These are phyloP conservation scores for Bryconaethiops microstoma DNA, from an alignment of 2,797 vertebrate species.

Conservation along the genomic window DNA sequence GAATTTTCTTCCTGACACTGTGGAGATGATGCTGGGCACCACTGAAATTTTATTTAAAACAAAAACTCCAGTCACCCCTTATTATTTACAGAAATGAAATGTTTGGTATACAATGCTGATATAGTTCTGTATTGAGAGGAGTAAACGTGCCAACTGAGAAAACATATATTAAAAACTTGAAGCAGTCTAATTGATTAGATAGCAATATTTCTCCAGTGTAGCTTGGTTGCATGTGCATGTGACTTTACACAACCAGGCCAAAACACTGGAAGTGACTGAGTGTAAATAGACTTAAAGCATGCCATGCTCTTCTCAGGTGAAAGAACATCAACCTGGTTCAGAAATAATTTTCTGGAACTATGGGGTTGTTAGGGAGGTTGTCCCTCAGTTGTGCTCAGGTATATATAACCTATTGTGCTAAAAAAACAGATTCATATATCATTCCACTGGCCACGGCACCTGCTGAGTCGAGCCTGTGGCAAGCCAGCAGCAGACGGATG, in stretches of 20 bases:
- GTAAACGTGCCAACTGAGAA: neutral
- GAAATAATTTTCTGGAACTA: neutral
- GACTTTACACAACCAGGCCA: neutral
- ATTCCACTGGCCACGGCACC: conserved; percentile 54
- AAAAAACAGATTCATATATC: conserved; percentile 60
- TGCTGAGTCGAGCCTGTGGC: conserved; percentile 24
- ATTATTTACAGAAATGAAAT: too few species aligned
- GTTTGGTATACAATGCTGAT: too few species aligned
- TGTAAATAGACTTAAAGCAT: neutral
- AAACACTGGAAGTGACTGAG: neutral
- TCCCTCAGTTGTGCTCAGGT: conserved; percentile 34
- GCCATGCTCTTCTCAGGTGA: neutral
- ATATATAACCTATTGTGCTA: conserved; percentile 27
- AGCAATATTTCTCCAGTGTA: neutral
- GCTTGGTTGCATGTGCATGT: neutral
- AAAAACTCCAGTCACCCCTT: too few species aligned
- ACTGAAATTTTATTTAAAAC: neutral
- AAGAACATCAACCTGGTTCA: neutral
- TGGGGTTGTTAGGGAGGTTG: conserved; percentile 32
- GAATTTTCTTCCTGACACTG: neutral
- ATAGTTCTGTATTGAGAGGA: neutral
- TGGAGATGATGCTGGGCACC: neutral
- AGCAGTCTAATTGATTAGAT: neutral
- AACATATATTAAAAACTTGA: neutral
- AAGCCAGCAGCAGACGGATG: conserved; percentile 26